Conservation (phyloP, 2,113 vertebrate species). For the Ginglymostoma cirratum region DNA sequence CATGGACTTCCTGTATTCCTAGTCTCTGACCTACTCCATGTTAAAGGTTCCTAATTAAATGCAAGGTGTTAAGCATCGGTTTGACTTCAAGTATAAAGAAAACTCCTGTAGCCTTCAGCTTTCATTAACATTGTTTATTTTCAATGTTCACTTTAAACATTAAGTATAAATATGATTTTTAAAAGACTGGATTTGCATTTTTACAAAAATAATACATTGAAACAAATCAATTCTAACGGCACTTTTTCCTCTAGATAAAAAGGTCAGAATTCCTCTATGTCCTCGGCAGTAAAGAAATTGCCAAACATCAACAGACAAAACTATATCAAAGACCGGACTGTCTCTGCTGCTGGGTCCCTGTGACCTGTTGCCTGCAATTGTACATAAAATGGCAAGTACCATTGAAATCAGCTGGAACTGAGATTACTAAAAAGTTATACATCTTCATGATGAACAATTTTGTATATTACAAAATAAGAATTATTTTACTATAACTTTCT, state of each 20-base stretch:
- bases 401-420: constrained; percentile 25
- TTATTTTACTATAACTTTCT: constrained; percentile 16
- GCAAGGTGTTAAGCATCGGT: not conserved
- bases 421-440: constrained; percentile 24
- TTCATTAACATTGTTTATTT: constrained; percentile 59
- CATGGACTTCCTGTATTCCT: too few relatives aligned
- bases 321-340: not conserved
- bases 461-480: constrained; percentile 29
- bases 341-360: not conserved
- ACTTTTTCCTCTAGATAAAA: constrained; percentile 47
- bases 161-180: constrained; percentile 79
- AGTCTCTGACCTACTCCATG: too few relatives aligned
- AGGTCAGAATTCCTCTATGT: constrained; percentile 17
- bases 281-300: constrained; percentile 33
- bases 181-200: constrained; percentile 69
- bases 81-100: not conserved
- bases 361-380: not conserved
- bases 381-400: constrained; percentile 25
- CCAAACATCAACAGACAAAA: constrained; percentile 18
- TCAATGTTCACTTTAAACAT: constrained; percentile 60
- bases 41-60: not conserved
- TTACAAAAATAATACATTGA: constrained; percentile 78
- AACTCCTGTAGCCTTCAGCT: not conserved
- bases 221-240: constrained; percentile 49
- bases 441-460: constrained; percentile 15